phyloP scores from a whole-genome alignment of 1,140 invertebrate genomes.

The Mizuhopecten yessoensis region DNA sequence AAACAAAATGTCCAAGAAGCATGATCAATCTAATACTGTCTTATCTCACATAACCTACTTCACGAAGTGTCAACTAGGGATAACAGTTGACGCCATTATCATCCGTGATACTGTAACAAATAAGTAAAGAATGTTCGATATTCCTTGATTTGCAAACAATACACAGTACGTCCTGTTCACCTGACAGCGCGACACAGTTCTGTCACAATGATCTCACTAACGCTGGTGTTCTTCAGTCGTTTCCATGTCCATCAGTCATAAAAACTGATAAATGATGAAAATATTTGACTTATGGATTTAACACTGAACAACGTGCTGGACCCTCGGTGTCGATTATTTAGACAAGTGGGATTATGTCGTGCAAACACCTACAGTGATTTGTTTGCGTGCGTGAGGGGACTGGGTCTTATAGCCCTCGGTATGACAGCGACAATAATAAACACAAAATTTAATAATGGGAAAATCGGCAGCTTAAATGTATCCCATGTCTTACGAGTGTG shows the following conservation, averaged over 20 bases:
- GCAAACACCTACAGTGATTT: slow-evolving; percentile 13
- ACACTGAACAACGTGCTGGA: not conserved
- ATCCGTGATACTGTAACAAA: not conserved
- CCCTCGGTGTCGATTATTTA: slow-evolving; percentile 13
- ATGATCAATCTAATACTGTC: not conserved
- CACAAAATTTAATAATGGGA: slow-evolving; percentile 39
- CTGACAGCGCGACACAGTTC: not conserved
- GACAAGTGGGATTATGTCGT: slow-evolving; percentile 23
- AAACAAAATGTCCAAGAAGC: not conserved
- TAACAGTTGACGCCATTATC: not conserved
- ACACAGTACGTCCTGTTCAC: not conserved
- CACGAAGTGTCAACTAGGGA: not conserved
- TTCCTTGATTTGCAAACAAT: not conserved
- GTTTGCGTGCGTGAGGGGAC: slow-evolving; percentile 22
- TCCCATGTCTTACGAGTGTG: not conserved
- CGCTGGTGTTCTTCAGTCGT: not conserved
- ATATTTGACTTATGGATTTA: slow-evolving; percentile 14
- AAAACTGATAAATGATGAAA: slow-evolving; percentile 35
- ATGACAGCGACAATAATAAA: slow-evolving; percentile 32
- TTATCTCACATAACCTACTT: not conserved
- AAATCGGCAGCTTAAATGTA: slow-evolving; percentile 23
- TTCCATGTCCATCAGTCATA: slow-evolving; percentile 33
- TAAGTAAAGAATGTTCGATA: not conserved
- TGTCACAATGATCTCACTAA: not conserved
- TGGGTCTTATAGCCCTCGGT: not conserved